These are phyloP conservation scores for Rutilus rutilus DNA, from an alignment of 2,113 vertebrate genomes.

Conservation along the genomic window DNA sequence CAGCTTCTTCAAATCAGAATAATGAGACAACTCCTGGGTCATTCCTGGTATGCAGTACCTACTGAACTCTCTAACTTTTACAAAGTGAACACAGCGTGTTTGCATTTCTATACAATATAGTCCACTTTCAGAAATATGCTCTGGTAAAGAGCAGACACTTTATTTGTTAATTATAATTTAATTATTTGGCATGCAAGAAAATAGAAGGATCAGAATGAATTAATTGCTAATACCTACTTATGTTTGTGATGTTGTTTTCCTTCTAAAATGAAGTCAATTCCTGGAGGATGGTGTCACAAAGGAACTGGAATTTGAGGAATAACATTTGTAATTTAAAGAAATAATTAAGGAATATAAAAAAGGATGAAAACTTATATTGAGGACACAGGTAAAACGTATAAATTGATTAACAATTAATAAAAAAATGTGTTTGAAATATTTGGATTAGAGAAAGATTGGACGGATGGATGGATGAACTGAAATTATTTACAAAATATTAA, in stretches of 20 bases:
- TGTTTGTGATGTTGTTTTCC: not conserved
- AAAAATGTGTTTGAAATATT: too few relatives aligned
- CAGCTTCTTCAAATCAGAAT: conserved; percentile 28
- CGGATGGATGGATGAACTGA: too few relatives aligned
- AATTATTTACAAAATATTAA: not conserved
- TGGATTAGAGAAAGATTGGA: not conserved
- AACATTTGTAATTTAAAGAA: too few relatives aligned
- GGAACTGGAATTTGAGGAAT: not conserved
- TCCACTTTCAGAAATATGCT: not conserved
- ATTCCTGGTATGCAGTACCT: conserved; percentile 8
- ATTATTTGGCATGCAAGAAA: not conserved
- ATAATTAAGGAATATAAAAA: not conserved
- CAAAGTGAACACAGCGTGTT: not conserved
- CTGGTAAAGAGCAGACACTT: not conserved
- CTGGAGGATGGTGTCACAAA: not conserved
- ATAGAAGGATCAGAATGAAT: not conserved
- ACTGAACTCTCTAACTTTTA: not conserved
- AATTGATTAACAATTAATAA: not conserved
- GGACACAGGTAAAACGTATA: not conserved
- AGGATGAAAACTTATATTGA: not conserved
- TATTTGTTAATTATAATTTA: not conserved
- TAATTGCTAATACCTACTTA: not conserved
- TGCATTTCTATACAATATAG: not conserved
- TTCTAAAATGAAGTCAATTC: not conserved
- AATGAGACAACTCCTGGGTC: conserved; percentile 19